Base-by-base conservation (phyloP, 2,888 invertebrate genomes). In the Nasonovia ribisnigri region DNA sequence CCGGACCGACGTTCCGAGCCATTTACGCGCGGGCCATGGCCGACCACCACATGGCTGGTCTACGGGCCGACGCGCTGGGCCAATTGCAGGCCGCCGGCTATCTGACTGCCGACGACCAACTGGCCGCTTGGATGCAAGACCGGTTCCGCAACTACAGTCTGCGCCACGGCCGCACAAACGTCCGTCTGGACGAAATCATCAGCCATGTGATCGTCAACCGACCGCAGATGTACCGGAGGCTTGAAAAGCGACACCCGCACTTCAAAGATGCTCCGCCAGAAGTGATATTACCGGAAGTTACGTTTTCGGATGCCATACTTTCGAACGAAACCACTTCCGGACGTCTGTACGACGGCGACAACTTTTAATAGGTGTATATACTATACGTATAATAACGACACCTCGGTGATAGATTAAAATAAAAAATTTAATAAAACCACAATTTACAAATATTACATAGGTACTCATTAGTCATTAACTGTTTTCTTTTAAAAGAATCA, bases 1-100 rank as follows among this genome's bases (percentile, higher is more conserved):
- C 54, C 10, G 46, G 29, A 3, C 92, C 20, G 5, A 36, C 92
- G 8, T 67, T 51, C 86, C 86, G 36, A 1, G 48, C 42, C 26
- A 1, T 91, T 26, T 20, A 84, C 84, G 84, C 84, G 1, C 84
- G 51, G 51, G 77, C 77, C 48, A 1, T 84, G 51, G 91, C 91
- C 91, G 84, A 42, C 13, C 48, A 51, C 36, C 42, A 42, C 84
- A 29, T 29, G 84, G 84, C 29, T 54, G 54, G 54, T 54, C 54
- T 91, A 11, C 42, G 48, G 13, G 84, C 46, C 29, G 77, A 84
- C 1, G 84, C 91, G 1, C 20, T 84, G 20, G 26, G 4, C 60
- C 90, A 90, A 36, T 48, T 90, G 46, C 24, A n/a, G 48, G 46
- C 29, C 24, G 46, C 51, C 67, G 92, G 48, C 16, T 92, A 88